Evolutionary conservation across 2,797 vertebrate species (phyloP).

Genomic region (Bovichtus diacanthus): DNA sequence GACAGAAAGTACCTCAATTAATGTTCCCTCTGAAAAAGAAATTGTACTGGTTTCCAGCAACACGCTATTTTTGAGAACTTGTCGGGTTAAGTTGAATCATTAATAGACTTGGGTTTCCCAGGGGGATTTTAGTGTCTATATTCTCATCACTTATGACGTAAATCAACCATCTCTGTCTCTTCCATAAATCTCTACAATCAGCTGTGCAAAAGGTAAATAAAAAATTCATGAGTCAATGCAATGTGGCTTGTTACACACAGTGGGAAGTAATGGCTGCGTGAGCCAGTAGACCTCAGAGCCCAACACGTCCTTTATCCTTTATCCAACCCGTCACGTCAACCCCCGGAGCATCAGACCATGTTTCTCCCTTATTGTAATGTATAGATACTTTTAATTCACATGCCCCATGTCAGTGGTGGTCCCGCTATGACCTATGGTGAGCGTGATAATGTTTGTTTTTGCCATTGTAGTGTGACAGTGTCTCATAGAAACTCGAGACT

Average conservation of each 20-base stretch:
- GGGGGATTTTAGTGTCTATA: not conserved
- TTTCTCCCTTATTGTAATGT: not conserved
- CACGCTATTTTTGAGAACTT: conserved; percentile 12
- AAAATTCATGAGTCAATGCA: conserved; percentile 7
- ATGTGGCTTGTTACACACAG: not conserved
- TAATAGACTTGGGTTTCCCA: not conserved
- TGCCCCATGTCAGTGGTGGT: not conserved
- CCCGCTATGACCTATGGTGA: not conserved
- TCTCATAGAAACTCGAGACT: not conserved
- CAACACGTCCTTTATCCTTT: not conserved
- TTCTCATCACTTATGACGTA: conserved; percentile 13
- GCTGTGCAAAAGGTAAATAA: conserved; percentile 26
- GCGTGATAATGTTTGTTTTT: not conserved
- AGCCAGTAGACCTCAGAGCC: conserved; percentile 23
- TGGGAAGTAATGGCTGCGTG: conserved; percentile 6
- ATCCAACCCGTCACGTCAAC: not conserved
- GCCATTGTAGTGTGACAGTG: not conserved
- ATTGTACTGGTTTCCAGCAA: not conserved
- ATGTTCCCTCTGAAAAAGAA: not conserved
- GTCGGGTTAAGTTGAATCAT: conserved; percentile 28
- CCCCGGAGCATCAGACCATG: not conserved
- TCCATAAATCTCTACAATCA: not conserved
- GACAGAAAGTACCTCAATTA: too few species aligned
- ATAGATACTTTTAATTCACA: not conserved
- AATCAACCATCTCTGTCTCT: conserved; percentile 22